These are phyloP conservation scores for Dicycla oo DNA, from an alignment of 2,888 invertebrate genomes.

Conservation along the genomic window DNA sequence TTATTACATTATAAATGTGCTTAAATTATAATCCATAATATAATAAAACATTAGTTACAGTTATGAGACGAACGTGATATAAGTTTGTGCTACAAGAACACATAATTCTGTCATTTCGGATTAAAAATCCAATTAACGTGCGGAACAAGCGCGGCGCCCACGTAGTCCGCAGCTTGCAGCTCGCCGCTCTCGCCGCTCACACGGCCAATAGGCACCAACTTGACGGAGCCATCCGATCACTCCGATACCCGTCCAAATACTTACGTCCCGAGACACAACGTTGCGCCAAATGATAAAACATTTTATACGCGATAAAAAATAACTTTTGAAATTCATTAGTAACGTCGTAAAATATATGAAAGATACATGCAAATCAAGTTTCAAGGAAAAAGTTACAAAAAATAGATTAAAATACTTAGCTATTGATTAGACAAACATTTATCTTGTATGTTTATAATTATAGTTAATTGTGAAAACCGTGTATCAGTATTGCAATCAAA, in stretches of 20 bases:
- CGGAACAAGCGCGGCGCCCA: constrained; percentile 66
- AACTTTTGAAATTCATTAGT: constrained; percentile 40
- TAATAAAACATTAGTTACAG: constrained; percentile 55
- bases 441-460: constrained; percentile 19
- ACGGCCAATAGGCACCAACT: constrained; percentile 40
- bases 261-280: constrained; percentile 34
- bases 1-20: constrained; percentile 20
- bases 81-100: constrained; percentile 50
- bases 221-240: constrained; percentile 38
- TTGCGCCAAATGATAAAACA: constrained; percentile 21
- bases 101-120: constrained; percentile 71
- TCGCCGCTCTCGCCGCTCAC: constrained; percentile 32
- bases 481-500: neutral
- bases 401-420: constrained; percentile 14
- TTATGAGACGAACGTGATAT: constrained; percentile 43
- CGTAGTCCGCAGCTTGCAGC: constrained; percentile 57
- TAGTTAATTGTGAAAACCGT: constrained; percentile 16
- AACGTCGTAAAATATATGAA: constrained; percentile 31
- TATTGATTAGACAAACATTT: constrained; percentile 22
- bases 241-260: constrained; percentile 42
- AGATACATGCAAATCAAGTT: constrained; percentile 23
- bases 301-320: constrained; percentile 24
- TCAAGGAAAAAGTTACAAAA: constrained; percentile 27
- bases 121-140: constrained; percentile 75
- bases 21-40: constrained; percentile 18